A percentile compares a stretch with the other conserved stretches of the same genome.
Evolutionary conservation across 2,113 vertebrate genomes (phyloP).

Genomic region (Poicephalus meyeri): DNA sequence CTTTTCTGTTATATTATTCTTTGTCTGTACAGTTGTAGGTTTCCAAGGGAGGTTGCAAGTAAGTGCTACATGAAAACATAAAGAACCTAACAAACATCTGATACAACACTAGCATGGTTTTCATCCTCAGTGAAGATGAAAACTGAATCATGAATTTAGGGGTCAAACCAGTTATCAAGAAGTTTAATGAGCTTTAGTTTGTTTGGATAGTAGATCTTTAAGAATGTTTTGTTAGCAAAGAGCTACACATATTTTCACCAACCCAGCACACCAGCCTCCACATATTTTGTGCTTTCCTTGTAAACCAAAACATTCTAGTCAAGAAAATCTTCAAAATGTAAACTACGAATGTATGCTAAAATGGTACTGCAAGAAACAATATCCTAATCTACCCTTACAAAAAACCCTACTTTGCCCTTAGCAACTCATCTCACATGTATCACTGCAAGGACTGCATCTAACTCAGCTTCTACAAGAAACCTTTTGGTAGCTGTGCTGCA

Average conservation of each 20-base stretch:
- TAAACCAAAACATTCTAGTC: not conserved
- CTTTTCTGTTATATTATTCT: not conserved
- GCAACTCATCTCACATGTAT: not conserved
- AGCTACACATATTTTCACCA: not conserved
- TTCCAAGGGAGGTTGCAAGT: not conserved
- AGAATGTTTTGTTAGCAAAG: not conserved
- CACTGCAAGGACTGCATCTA: not conserved
- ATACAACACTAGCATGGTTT: not conserved
- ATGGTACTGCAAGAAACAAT: not conserved
- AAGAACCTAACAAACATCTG: not conserved
- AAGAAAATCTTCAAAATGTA: not conserved
- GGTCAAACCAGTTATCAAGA: not conserved
- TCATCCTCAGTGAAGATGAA: not conserved
- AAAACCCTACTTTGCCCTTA: not conserved
- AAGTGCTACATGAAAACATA: not conserved
- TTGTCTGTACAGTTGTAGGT: not conserved
- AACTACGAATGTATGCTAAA: not conserved
- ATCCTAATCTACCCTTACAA: not conserved
- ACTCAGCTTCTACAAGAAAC: not conserved
- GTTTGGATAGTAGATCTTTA: not conserved
- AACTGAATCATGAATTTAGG: not conserved
- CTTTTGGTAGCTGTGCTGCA: not conserved
- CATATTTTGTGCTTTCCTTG: not conserved
- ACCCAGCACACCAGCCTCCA: not conserved
- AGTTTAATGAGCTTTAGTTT: not conserved